Percentiles rank a stretch among this genome's conserved stretches.
These are phyloP conservation scores for Sarcophaga subvicina DNA, from an alignment of 2,888 invertebrate genomes.

Conservation along the genomic window DNA sequence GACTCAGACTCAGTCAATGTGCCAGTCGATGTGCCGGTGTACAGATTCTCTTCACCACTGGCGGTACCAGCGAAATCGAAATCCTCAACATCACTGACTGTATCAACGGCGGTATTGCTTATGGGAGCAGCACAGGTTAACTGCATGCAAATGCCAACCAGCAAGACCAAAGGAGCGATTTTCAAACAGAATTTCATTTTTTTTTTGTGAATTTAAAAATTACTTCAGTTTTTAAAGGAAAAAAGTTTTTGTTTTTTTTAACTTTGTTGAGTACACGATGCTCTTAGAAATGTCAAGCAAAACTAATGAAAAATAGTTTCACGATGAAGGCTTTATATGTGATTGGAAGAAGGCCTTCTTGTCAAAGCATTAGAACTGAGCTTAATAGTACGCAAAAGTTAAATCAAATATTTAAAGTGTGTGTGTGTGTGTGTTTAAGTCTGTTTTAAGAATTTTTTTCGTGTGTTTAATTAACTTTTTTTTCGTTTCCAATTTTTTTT, in stretches of 20 bases:
- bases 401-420: neutral
- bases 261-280: no score
- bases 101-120: neutral
- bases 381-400: neutral
- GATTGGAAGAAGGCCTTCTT: neutral
- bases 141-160: neutral
- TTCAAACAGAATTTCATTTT: slow-evolving; percentile 16
- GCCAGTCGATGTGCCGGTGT: neutral
- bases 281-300: neutral
- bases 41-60: neutral
- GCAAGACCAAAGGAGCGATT: neutral
- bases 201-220: neutral
- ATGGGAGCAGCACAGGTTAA: neutral
- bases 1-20: no score
- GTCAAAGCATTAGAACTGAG: neutral
- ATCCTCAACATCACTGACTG: neutral
- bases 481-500: no score
- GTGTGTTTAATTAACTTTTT: neutral
- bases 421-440: neutral
- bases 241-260: no score
- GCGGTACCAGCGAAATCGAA: neutral
- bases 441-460: neutral
- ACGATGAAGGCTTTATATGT: neutral
- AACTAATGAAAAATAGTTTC: neutral
- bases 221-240: no score